These are phyloP conservation scores for Cheilosia vulpina DNA, from an alignment of 2,888 invertebrate species.

Conservation along the genomic window DNA sequence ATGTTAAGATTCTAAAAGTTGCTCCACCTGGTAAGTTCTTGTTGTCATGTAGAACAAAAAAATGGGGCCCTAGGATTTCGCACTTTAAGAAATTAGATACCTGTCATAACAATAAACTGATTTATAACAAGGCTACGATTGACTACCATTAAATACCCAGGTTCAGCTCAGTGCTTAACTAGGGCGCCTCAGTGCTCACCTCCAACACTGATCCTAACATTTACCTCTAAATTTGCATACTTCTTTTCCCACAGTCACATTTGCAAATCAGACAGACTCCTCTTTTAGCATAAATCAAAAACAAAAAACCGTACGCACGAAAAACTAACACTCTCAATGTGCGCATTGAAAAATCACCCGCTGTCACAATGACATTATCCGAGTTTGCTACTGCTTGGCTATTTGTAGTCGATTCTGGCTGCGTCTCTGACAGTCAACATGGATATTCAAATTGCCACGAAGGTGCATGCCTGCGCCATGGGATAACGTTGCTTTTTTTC, in stretches of 20 bases:
- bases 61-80: no score
- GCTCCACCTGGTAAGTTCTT: no score
- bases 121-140: no score
- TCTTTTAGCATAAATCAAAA: conserved; percentile 36
- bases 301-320: not conserved
- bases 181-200: no score
- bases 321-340: conserved; percentile 37
- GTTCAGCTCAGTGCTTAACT: no score
- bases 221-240: conserved; percentile 27
- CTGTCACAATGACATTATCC: conserved; percentile 70
- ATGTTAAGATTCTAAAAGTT: no score
- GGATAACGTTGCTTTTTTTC: not conserved
- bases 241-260: conserved; percentile 42
- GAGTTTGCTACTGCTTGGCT: conserved; percentile 60
- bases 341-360: conserved; percentile 62
- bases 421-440: conserved; percentile 57
- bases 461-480: not conserved
- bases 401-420: conserved; percentile 46
- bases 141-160: no score
- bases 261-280: not conserved
- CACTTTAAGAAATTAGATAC: no score
- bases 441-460: conserved; percentile 61
- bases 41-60: no score
- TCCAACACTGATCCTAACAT: no score
- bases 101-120: no score